Base-by-base conservation (phyloP, 2,888 invertebrate genomes). In the Eudemis profundana region DNA sequence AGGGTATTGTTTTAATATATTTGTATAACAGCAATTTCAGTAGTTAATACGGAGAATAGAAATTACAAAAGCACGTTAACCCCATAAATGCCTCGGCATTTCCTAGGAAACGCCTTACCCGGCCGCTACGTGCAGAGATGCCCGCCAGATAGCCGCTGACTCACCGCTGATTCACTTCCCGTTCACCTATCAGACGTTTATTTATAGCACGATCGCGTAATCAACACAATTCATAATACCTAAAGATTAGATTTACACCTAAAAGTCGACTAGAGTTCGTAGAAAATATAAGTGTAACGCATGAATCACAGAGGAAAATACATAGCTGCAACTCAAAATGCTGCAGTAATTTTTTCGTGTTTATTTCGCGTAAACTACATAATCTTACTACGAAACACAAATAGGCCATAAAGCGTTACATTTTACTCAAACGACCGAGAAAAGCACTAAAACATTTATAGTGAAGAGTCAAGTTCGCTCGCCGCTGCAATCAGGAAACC, bases 161-260 rank as follows among this genome's bases (percentile, higher is more conserved):
- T 87, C 89, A 89, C 74, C 69, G 72, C 65, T 87, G 83, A 89
- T 83, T 89, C 87, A 87, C 74, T 81, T 84, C 78, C 83, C 77
- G 81, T 79, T 80, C 82, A 79, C 80, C 79, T 80, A 80, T 77
- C 73, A 72, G 27, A 71, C 61, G 74, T 74, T 78, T 80, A 79
- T 82, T 82, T 81, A 78, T 77, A 76, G 77, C 74, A 72, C 69
- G 71, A 71, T 75, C 70, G 40, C 42, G 74, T 74, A 74, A 79
- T 61, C 50, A 50, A 23, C 0, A n/a, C 8, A 10, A 8, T 50
- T 50, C 50, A 50, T 42, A 46, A 60, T 12, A 40, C 15, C 12
- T 33, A 21, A 27, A 2, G 38, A 53, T 38, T 4, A 38, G 33
- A 33, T 33, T 33, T 8, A 12, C 12, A 33, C 8, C 10, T 33